phyloP scores from a whole-genome alignment of 64 coral and sea anemone species.

The Trachythela sp. region DNA sequence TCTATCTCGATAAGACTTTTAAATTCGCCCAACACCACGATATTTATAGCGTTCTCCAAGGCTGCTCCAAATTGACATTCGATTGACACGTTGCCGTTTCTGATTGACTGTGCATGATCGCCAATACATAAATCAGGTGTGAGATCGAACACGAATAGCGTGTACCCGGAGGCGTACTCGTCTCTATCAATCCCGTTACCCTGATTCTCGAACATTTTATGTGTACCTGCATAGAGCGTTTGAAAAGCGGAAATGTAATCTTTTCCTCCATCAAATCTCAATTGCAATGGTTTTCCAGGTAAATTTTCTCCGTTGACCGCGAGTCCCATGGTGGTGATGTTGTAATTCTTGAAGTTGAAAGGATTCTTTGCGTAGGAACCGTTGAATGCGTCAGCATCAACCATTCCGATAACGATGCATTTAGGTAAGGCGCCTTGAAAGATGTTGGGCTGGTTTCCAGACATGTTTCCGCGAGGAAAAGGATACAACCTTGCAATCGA shows the following conservation, averaged over 20 bases:
- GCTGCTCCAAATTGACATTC: conserved; percentile 19
- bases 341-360: conserved; percentile 34
- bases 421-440: conserved; percentile 18
- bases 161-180: conserved; percentile 18
- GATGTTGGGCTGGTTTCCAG: conserved; percentile 14
- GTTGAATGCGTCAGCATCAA: neutral
- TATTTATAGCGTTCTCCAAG: neutral
- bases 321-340: neutral
- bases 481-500: neutral
- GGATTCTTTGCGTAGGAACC: conserved; percentile 24
- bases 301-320: neutral
- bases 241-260: neutral
- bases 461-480: conserved; percentile 18
- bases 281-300: conserved; percentile 16
- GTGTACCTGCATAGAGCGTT: neutral
- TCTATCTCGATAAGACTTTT: conserved; percentile 19
- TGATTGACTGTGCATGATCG: neutral
- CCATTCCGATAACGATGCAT: neutral
- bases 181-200: neutral
- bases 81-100: neutral
- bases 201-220: neutral
- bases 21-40: conserved; percentile 15
- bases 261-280: neutral
- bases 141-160: conserved; percentile 33
- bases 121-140: conserved; percentile 9